phyloP scores from a whole-genome alignment of 2,797 vertebrate genomes.

The Brachymystax lenok region DNA sequence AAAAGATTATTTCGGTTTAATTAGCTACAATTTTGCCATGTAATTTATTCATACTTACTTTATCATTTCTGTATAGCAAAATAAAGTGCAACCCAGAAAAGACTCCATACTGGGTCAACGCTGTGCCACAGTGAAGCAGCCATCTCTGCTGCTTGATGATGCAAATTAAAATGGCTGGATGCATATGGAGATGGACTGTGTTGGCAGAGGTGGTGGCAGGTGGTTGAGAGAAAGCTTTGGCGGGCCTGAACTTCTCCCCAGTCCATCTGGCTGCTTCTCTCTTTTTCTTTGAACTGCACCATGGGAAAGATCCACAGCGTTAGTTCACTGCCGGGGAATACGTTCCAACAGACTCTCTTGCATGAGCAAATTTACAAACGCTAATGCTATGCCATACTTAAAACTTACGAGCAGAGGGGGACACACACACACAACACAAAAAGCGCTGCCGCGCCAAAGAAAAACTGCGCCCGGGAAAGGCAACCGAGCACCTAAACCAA shows the following conservation, averaged over 20 bases:
- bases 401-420: slow-evolving; percentile 22
- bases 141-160: not conserved
- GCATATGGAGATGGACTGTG: not conserved
- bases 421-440: slow-evolving; percentile 28
- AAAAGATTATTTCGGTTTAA: not conserved
- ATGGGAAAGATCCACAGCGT: slow-evolving; percentile 33
- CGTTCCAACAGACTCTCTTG: slow-evolving; percentile 20
- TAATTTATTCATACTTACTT: not conserved
- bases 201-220: slow-evolving; percentile 20
- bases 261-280: slow-evolving; percentile 20
- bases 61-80: not conserved
- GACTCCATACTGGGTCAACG: not conserved
- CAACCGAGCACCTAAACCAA: not conserved
- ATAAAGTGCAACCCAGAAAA: not conserved
- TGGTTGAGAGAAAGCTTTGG: slow-evolving; percentile 19
- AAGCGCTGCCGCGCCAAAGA: not conserved
- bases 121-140: slow-evolving; percentile 6
- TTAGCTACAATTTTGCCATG: not conserved
- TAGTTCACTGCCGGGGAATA: slow-evolving; percentile 4
- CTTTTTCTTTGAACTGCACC: slow-evolving; percentile 37
- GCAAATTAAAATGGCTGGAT: slow-evolving; percentile 4
- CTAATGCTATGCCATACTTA: slow-evolving; percentile 33
- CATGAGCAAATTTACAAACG: slow-evolving; percentile 24
- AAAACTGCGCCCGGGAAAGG: not conserved
- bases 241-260: slow-evolving; percentile 14